Base-by-base conservation (phyloP, 2,888 invertebrate species). In the Apoderus coryli region DNA sequence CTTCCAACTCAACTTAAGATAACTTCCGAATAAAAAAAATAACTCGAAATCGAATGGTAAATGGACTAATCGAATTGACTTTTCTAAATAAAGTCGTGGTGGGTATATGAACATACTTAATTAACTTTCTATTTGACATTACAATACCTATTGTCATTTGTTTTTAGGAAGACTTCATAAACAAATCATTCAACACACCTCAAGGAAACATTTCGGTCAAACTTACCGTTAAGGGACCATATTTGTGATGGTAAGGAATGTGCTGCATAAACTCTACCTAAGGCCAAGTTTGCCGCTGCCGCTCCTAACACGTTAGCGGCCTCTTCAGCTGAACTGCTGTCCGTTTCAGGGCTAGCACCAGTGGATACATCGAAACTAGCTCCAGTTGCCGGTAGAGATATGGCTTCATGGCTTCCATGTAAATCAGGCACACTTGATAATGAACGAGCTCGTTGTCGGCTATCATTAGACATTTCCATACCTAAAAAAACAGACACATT, bases 171-270 rank as follows among this genome's bases (percentile, higher is more conserved):
- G n/a, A n/a, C n/a, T n/a, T n/a, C n/a, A n/a, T n/a, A n/a, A n/a
- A n/a, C n/a, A n/a, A n/a, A n/a, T n/a, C n/a, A n/a, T n/a, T n/a
- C n/a, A n/a, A n/a, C n/a, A n/a, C n/a, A n/a, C n/a, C n/a, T n/a
- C n/a, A n/a, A n/a, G n/a, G n/a, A n/a, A n/a, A n/a, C n/a, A n/a
- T n/a, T n/a, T n/a, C n/a, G n/a, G n/a, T n/a, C n/a, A n/a, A n/a
- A 62, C 76, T 74, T 57, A 84, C 84, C 86, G 60, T 88, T 85
- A 49, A 86, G 67, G 46, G 86, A 84, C 84, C 85, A 86, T 65
- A 88, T 84, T 62, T 86, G 86, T 46, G 85, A 82, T 53, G 86
- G 86, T 63, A 86, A 65, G 48, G 85, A 86, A 59, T 86, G 85
- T 47, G 86, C 84, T 37, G 85, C 78, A 53, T 82, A 85, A 16